A percentile compares a stretch with the other conserved stretches of the same genome.
phyloP scores from a whole-genome alignment of 1,140 invertebrate species.

The Wasmannia auropunctata region DNA sequence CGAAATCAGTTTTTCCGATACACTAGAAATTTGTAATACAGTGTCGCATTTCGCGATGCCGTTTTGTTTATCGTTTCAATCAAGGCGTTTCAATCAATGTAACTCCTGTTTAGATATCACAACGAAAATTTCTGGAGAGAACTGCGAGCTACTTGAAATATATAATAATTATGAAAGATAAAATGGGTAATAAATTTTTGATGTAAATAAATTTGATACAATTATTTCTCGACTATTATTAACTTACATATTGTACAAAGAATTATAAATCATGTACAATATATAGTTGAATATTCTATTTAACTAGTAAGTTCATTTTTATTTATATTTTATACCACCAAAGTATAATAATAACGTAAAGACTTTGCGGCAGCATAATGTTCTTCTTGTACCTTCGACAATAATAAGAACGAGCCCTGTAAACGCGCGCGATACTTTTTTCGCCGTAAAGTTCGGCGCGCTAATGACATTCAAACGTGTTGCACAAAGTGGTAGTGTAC shows the following conservation, averaged over 20 bases:
- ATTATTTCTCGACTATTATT: neutral
- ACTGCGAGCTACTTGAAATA: neutral
- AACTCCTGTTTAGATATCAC: neutral
- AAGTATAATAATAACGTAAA: conserved; percentile 2
- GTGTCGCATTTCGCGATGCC: neutral
- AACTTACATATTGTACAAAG: neutral
- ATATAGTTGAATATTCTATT: too few relatives aligned
- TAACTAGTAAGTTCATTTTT: neutral
- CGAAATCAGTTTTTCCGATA: conserved; percentile 15
- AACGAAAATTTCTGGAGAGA: neutral
- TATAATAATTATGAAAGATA: neutral
- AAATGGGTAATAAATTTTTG: neutral
- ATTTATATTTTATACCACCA: neutral
- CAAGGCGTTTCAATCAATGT: neutral
- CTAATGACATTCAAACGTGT: conserved; percentile 49
- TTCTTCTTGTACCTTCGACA: neutral
- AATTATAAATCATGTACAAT: neutral
- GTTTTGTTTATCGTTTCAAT: conserved; percentile 32
- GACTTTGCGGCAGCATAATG: neutral
- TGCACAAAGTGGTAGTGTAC: conserved; percentile 35
- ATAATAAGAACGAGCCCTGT: neutral
- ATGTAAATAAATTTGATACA: too few relatives aligned
- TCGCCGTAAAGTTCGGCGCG: neutral
- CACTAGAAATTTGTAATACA: conserved; percentile 31
- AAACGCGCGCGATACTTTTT: conserved; percentile 12